Evolutionary conservation across 2,113 vertebrate genomes (phyloP), one percentile per base, ranked within the genome.

Genomic region (Mirza zaza): DNA sequence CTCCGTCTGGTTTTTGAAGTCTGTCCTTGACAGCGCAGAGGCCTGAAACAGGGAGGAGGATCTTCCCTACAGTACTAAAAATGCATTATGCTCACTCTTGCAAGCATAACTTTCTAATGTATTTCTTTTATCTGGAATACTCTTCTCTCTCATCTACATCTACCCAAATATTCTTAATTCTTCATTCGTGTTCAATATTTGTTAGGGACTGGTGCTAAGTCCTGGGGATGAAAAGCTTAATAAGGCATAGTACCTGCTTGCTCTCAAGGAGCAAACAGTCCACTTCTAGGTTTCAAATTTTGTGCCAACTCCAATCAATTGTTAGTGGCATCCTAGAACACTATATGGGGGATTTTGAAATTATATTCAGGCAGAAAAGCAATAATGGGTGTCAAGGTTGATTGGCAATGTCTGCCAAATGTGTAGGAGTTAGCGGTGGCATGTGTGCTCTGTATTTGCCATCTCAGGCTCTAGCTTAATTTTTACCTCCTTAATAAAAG

Each of bases 61-160:
- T 32, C 27, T 18, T 71, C 45, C 29, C 63, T 50, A 21, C 10
- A 17, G n/a, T 12, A 68, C 57, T n/a, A 29, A 75, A 73, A 36
- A 48, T 36, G 39, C 23, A 65, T 32, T 8, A 55, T 48, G 21
- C 59, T 77, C 52, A 27, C 68, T 65, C 27, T 57, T 36, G 15
- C 34, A 92, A 73, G 36, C 21, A 50, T 25, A 73, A 12, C 23
- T 75, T 68, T 39, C 32, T 48, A 50, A 89, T 2, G 20, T 4
- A 63, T 32, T 23, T 32, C 36, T 70, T 75, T 87, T 36, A 67
- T 67, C 63, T 92, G 42, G 77, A 68, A 96, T 76, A 81, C 2
- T 55, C 36, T 89, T 95, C 76, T 89, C 52, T 82, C 73, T 75
- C 57, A 59, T 32, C 45, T 76, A 80, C 87, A 95, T 83, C 59